Conservation (phyloP, 2,888 invertebrate species). For the Hemistola chrysoprasaria region DNA sequence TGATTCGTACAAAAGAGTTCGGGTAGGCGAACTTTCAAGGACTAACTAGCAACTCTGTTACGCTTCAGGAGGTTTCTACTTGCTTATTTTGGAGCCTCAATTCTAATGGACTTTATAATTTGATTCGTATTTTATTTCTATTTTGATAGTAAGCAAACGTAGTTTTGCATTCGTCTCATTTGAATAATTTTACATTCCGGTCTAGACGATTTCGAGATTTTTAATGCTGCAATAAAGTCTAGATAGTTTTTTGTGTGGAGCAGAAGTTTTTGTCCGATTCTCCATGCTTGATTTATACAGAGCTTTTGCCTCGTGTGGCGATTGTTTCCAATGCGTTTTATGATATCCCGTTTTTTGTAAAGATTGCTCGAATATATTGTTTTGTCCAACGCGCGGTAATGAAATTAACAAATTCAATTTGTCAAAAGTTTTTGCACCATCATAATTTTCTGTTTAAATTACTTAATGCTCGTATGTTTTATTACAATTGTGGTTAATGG, state of each 20-base stretch:
- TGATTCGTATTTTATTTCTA: constrained; percentile 30
- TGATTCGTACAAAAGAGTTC: constrained; percentile 58
- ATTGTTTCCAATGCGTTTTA: constrained; percentile 48
- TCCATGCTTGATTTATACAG: constrained; percentile 45
- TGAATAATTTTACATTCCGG: constrained; percentile 47
- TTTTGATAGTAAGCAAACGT: constrained; percentile 32
- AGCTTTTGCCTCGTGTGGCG: constrained; percentile 40
- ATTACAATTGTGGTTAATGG: constrained; percentile 55
- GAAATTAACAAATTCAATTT: constrained; percentile 64
- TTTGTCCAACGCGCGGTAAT: constrained; percentile 41
- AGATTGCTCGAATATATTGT: constrained; percentile 42
- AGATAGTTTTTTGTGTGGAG: constrained; percentile 42
- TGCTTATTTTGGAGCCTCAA: constrained; percentile 33
- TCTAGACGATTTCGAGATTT: constrained; percentile 41
- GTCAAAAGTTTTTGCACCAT: constrained; percentile 63
- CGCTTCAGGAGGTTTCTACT: constrained; percentile 61
- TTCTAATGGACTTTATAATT: constrained; percentile 30
- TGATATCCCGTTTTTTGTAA: constrained; percentile 36
- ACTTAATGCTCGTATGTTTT: constrained; percentile 50
- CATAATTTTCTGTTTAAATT: constrained; percentile 44
- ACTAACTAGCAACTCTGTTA: constrained; percentile 50
- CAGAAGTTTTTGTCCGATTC: constrained; percentile 38
- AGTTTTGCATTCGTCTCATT: constrained; percentile 44
- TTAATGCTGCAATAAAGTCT: constrained; percentile 43
- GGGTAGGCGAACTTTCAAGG: constrained; percentile 76